These are phyloP conservation scores for Zosterops hypoxanthus DNA, from an alignment of 2,113 vertebrate genomes.

Conservation along the genomic window DNA sequence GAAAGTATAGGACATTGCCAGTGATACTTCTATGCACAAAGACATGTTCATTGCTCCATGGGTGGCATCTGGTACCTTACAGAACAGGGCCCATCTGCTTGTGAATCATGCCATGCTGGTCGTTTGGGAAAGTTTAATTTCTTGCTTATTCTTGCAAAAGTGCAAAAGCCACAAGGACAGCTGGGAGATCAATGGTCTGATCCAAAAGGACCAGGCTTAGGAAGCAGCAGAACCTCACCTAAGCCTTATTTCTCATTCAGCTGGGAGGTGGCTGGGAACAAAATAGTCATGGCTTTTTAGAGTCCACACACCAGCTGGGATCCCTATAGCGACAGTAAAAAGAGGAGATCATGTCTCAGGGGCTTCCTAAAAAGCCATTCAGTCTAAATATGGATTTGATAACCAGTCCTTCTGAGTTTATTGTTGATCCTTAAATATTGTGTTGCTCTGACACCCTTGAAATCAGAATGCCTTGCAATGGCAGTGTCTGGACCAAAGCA, in stretches of 20 bases:
- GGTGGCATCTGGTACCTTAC: neutral
- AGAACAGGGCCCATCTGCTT: neutral
- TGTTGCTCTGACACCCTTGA: neutral
- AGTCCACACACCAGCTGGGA: neutral
- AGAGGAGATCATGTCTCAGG: neutral
- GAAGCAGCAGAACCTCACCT: neutral
- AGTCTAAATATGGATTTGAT: neutral
- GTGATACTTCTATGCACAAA: neutral
- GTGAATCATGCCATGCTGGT: neutral
- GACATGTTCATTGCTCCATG: neutral
- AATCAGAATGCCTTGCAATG: neutral
- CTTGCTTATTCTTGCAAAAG: neutral
- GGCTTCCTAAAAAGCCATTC: neutral
- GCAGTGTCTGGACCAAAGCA: neutral
- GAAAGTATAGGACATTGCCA: neutral
- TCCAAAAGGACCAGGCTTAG: neutral
- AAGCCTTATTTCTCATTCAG: neutral
- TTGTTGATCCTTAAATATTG: neutral
- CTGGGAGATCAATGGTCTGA: neutral
- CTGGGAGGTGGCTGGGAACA: neutral
- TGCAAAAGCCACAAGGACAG: neutral
- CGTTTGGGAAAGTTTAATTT: neutral
- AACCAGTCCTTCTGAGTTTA: neutral
- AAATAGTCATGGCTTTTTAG: neutral
- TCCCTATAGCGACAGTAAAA: neutral